Conservation (phyloP, 2,888 invertebrate genomes). For the Philhelius pedissequus region DNA sequence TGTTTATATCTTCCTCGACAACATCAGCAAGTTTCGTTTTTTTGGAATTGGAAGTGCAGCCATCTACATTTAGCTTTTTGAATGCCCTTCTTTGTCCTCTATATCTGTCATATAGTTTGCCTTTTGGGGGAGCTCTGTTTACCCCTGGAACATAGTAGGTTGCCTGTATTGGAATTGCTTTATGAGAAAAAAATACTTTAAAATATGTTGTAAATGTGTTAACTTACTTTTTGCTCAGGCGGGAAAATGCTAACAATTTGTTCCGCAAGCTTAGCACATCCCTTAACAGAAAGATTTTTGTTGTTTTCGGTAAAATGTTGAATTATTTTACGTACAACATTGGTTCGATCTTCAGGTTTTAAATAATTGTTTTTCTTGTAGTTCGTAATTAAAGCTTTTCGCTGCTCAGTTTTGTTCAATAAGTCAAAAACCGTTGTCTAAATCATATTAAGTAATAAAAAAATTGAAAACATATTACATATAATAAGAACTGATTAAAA, state of each 20-base stretch:
- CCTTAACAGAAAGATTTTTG: background rate
- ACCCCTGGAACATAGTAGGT: conserved; percentile 3
- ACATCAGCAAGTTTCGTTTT: background rate
- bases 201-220: background rate
- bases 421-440: background rate
- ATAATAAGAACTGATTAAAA: no score
- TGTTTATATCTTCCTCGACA: background rate
- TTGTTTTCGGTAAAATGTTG: background rate
- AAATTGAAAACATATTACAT: background rate
- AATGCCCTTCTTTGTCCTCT: conserved; percentile 16
- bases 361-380: background rate
- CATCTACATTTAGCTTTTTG: background rate
- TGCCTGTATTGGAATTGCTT: background rate
- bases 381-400: background rate
- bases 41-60: background rate
- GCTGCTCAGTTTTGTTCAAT: background rate
- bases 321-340: background rate
- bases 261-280: background rate
- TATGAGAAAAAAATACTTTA: background rate
- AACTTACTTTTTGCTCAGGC: background rate
- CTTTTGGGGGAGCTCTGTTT: background rate
- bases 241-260: background rate
- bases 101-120: background rate
- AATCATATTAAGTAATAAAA: background rate
- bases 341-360: conserved; percentile 3